phyloP scores from a whole-genome alignment of 2,797 vertebrate genomes.

The Takifugu rubripes region DNA sequence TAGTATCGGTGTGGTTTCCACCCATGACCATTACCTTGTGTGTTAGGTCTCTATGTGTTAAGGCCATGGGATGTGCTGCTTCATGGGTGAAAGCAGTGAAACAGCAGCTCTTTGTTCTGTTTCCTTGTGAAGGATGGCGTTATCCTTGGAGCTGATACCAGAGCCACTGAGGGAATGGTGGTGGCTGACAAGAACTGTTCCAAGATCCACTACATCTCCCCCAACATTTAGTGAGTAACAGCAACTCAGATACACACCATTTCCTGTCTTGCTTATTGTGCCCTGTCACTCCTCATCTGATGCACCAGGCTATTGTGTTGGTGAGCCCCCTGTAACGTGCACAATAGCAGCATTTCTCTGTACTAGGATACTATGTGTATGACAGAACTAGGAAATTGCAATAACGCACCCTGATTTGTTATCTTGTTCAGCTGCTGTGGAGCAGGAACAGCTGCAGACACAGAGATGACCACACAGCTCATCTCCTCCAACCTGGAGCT shows the following conservation, averaged over 20 bases:
- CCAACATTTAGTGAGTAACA: slow-evolving; percentile 93
- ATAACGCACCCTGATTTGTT: slow-evolving; percentile 3
- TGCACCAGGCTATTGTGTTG: too few species aligned
- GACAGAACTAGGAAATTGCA: too few species aligned
- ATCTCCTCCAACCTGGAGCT: slow-evolving; percentile 98
- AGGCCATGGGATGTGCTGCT: too few species aligned
- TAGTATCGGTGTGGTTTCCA: too few species aligned
- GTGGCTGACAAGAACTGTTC: slow-evolving; percentile 99
- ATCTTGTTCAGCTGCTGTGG: slow-evolving; percentile 85
- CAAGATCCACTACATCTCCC: slow-evolving; percentile 97
- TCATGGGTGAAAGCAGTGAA: too few species aligned
- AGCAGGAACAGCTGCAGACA: slow-evolving; percentile 96
- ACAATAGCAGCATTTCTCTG: too few species aligned
- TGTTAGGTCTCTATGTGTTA: too few species aligned
- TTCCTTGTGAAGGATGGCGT: slow-evolving; percentile 80
- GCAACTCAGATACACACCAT: background rate
- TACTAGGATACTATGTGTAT: too few species aligned
- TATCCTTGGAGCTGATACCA: slow-evolving; percentile 91
- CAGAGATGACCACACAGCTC: slow-evolving; percentile 96
- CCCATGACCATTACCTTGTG: too few species aligned
- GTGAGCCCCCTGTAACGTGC: too few species aligned
- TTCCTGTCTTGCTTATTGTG: too few species aligned
- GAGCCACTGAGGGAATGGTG: slow-evolving; percentile 94
- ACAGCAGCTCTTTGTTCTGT: slow-evolving; percentile 2
- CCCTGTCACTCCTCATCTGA: too few species aligned